Evolutionary conservation across 2,113 vertebrate species (phyloP).

Genomic region (Formicarius rufipectus): DNA sequence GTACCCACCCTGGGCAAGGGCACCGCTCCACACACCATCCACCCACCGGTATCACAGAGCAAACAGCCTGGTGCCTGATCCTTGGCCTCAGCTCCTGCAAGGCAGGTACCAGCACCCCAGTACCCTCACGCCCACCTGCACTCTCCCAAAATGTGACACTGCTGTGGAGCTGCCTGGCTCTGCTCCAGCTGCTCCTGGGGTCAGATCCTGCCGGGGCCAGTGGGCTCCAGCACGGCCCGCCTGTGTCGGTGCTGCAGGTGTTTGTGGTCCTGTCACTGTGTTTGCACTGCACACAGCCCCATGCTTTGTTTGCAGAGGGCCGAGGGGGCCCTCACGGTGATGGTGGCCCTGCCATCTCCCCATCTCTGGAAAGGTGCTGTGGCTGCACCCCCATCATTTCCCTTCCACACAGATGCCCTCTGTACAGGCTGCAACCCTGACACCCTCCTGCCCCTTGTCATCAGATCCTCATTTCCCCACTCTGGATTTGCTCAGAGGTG

Average conservation of each 20-base stretch:
- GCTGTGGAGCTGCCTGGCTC: not conserved
- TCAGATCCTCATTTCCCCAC: not conserved
- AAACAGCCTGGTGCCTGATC: not conserved
- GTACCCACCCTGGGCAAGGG: not conserved
- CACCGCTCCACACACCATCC: not conserved
- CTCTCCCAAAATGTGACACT: not conserved
- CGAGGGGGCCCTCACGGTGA: not conserved
- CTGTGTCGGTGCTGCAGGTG: not conserved
- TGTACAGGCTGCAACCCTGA: accelerated
- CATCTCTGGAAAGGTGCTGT: accelerated
- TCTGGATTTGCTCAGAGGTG: not conserved
- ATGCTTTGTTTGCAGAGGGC: not conserved
- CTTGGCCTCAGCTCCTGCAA: not conserved
- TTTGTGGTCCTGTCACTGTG: not conserved
- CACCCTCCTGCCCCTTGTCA: accelerated
- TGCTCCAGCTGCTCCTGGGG: not conserved
- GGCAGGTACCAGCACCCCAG: not conserved
- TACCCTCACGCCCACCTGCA: accelerated
- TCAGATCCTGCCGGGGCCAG: not conserved
- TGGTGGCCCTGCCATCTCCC: not conserved
- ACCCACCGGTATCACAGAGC: accelerated
- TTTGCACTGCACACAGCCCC: constrained; percentile 57
- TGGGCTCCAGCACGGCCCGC: not conserved
- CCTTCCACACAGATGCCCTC: not conserved
- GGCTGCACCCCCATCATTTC: not conserved